Evolutionary conservation across 1,140 invertebrate species (phyloP).

Genomic region (Tribolium castaneum): DNA sequence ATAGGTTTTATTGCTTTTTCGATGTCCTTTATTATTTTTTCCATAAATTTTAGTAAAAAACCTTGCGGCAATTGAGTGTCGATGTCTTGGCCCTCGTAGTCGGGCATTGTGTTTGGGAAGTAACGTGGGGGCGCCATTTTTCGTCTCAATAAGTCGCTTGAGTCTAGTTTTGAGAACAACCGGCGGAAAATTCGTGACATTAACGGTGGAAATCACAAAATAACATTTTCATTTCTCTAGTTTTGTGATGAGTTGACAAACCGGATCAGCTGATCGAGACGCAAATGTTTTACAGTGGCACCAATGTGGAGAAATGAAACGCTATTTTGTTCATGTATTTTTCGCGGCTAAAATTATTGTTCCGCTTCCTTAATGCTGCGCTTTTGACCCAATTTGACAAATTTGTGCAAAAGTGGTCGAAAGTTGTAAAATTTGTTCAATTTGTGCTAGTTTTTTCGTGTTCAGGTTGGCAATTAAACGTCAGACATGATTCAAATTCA

Average conservation of each 20-base stretch:
- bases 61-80: slow-evolving; percentile 55
- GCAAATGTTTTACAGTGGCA: too few relatives aligned
- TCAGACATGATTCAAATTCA: too few relatives aligned
- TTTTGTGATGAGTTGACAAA: background rate
- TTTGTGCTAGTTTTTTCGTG: too few relatives aligned
- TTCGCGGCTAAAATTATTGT: too few relatives aligned
- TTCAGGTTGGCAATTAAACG: too few relatives aligned
- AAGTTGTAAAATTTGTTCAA: too few relatives aligned
- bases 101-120: slow-evolving; percentile 64
- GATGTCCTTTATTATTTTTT: slow-evolving; percentile 46
- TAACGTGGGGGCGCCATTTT: slow-evolving; percentile 60
- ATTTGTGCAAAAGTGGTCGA: too few relatives aligned
- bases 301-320: too few relatives aligned
- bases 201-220: background rate
- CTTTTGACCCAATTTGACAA: too few relatives aligned
- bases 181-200: slow-evolving; percentile 22
- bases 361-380: too few relatives aligned
- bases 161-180: background rate
- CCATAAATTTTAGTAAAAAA: slow-evolving; percentile 10
- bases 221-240: background rate
- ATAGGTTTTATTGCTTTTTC: slow-evolving; percentile 44
- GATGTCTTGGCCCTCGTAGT: slow-evolving; percentile 53
- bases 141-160: background rate
- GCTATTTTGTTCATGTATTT: too few relatives aligned
- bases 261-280: background rate